These are phyloP conservation scores for Spondyliosoma cantharus DNA, from an alignment of 2,797 vertebrate species.

Conservation along the genomic window DNA sequence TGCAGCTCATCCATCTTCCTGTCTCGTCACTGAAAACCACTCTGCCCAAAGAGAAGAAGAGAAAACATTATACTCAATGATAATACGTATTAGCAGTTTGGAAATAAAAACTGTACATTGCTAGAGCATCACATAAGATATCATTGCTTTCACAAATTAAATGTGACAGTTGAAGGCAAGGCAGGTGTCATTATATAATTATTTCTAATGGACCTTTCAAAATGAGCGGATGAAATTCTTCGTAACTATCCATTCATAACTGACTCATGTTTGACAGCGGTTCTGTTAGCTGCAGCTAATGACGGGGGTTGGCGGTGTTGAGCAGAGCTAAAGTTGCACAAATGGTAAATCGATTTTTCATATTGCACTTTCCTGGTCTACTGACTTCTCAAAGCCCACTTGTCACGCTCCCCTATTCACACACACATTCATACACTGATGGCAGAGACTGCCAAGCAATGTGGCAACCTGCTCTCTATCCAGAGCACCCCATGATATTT, in stretches of 20 bases:
- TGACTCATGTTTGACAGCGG: neutral
- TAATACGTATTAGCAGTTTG: neutral
- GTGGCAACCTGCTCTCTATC: no score
- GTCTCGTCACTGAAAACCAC: constrained; percentile 59
- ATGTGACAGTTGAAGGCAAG: neutral
- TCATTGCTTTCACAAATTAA: neutral
- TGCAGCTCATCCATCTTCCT: constrained; percentile 94
- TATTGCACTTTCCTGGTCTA: no score
- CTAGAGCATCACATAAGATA: neutral
- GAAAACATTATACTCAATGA: neutral
- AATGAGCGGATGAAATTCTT: neutral
- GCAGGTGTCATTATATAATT: neutral
- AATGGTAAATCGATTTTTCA: no score
- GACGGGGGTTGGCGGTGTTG: no score
- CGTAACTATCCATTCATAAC: neutral
- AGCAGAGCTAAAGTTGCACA: neutral
- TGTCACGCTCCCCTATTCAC: no score
- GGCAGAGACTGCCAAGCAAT: no score
- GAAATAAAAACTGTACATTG: neutral
- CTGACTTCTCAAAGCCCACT: no score
- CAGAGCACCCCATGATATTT: no score
- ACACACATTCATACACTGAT: no score
- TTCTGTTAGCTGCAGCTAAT: neutral
- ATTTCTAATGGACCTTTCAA: neutral
- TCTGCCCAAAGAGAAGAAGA: constrained; percentile 37